phyloP scores from a whole-genome alignment of 2,113 vertebrate genomes.

The Cyanoramphus novaezelandiae region DNA sequence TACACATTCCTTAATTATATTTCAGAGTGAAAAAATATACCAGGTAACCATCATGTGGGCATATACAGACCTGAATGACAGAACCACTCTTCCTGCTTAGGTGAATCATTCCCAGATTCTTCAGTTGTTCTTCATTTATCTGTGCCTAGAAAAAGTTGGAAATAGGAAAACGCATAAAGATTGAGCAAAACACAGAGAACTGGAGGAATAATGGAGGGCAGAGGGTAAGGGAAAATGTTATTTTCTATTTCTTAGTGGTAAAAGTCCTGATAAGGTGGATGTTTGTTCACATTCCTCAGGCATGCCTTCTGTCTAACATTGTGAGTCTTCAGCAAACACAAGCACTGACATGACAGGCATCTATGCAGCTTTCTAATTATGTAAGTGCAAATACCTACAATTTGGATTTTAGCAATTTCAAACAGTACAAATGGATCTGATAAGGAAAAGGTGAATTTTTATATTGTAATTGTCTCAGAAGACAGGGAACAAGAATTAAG shows the following conservation, averaged over 20 bases:
- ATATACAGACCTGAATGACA: neutral
- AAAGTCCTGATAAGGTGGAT: constrained; percentile 13
- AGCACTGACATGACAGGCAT: neutral
- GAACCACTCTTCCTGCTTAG: neutral
- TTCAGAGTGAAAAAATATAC: neutral
- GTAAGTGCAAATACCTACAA: neutral
- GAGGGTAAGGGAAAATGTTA: neutral
- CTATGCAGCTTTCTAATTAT: constrained; percentile 29
- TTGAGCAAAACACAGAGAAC: neutral
- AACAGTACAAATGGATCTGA: neutral
- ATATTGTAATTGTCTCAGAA: neutral
- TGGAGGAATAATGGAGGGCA: neutral
- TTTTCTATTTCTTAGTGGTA: constrained; percentile 34
- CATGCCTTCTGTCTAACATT: neutral
- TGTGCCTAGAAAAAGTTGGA: neutral
- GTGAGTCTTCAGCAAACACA: neutral
- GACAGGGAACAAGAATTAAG: neutral
- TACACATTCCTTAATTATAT: neutral
- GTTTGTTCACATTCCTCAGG: constrained; percentile 42
- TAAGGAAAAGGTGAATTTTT: constrained; percentile 3
- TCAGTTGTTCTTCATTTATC: neutral
- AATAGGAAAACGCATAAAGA: neutral
- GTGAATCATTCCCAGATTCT: neutral
- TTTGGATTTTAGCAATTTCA: neutral
- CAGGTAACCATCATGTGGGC: neutral